phyloP scores from a whole-genome alignment of 2,797 vertebrate genomes.

The Myiotriccus ornatus region DNA sequence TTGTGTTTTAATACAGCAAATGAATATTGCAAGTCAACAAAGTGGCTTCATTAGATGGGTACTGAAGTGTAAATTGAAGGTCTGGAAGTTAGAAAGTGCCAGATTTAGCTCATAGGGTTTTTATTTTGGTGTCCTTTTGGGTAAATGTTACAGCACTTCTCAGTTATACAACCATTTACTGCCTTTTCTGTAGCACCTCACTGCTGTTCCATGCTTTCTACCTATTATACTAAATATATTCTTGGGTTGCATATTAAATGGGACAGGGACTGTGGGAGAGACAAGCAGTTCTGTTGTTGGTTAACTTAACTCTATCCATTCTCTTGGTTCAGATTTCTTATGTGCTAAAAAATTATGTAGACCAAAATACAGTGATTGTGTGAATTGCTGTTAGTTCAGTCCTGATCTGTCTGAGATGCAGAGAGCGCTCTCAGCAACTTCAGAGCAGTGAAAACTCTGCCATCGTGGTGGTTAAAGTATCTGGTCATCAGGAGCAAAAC shows the following conservation, averaged over 20 bases:
- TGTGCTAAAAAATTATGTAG: neutral
- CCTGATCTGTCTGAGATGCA: neutral
- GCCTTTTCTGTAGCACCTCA: neutral
- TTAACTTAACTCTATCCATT: neutral
- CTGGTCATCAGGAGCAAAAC: neutral
- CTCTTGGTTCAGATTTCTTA: neutral
- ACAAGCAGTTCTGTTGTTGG: neutral
- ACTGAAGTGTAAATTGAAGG: neutral
- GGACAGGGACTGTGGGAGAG: neutral
- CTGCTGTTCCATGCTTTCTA: neutral
- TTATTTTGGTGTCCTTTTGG: neutral
- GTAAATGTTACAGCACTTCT: neutral
- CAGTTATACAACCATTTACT: neutral
- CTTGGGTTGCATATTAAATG: neutral
- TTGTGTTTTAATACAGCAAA: neutral
- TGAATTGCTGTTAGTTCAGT: neutral
- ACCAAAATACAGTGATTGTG: neutral
- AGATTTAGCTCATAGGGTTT: neutral
- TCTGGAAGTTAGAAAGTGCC: neutral
- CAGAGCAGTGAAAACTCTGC: neutral
- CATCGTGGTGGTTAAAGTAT: accelerated
- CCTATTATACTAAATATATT: neutral
- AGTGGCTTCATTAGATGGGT: neutral
- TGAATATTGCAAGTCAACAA: neutral
- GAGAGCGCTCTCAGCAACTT: neutral